These are phyloP conservation scores for Adelges cooleyi DNA, from an alignment of 1,140 invertebrate species.

Conservation along the genomic window DNA sequence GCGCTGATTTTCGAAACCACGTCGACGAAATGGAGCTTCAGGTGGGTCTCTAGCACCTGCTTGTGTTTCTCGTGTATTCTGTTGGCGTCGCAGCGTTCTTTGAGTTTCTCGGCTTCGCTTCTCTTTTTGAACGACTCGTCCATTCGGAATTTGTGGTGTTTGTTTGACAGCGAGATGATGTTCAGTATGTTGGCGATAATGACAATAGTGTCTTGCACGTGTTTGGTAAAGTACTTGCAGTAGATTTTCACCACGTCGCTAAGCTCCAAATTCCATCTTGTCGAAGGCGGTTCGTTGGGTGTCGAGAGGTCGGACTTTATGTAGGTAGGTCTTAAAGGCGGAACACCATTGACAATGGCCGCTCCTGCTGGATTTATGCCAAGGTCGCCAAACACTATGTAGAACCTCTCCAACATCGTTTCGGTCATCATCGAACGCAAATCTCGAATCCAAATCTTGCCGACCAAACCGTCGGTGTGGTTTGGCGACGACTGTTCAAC, in stretches of 20 bases:
- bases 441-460: too few species aligned
- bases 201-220: constrained; percentile 5
- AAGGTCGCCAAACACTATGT: too few species aligned
- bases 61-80: constrained; percentile 1
- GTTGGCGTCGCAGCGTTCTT: constrained; percentile 15
- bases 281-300: too few species aligned
- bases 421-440: too few species aligned
- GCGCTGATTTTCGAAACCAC: not conserved
- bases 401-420: too few species aligned
- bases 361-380: too few species aligned
- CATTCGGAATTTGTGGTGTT: constrained; percentile 8
- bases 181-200: constrained; percentile 13
- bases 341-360: too few species aligned
- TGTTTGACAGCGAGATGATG: constrained; percentile 12
- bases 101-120: constrained; percentile 17
- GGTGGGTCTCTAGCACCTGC: not conserved
- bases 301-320: too few species aligned
- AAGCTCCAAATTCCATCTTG: not conserved
- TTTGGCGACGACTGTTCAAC: too few species aligned
- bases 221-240: not conserved
- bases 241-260: not conserved
- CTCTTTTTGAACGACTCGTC: constrained; percentile 15
- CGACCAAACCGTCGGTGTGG: too few species aligned
- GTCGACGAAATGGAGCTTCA: not conserved
- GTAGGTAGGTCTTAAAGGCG: too few species aligned